Conservation (phyloP, 2,888 invertebrate species). For the Eugnorisma glareosa region DNA sequence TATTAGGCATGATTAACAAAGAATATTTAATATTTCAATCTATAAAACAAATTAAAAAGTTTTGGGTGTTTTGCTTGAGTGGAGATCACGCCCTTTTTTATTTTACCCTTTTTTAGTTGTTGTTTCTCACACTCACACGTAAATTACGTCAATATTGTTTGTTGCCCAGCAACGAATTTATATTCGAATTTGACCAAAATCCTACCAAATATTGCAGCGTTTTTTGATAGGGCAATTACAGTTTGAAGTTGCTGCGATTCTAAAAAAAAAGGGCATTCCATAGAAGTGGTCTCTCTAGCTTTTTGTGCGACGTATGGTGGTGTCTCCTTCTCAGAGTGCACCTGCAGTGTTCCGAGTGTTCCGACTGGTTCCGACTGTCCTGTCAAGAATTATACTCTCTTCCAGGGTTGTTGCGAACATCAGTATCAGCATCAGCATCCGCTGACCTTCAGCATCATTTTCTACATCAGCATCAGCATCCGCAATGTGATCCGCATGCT, state of each 20-base stretch:
- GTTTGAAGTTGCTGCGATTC: too few species aligned
- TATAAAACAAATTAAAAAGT: constrained; percentile 54
- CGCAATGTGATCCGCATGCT: too few species aligned
- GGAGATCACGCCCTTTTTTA: neutral
- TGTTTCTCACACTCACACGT: neutral
- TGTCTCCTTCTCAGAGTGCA: constrained; percentile 8
- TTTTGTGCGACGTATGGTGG: neutral
- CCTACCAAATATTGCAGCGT: constrained; percentile 21
- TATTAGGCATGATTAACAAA: constrained; percentile 76
- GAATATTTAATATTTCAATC: constrained; percentile 22
- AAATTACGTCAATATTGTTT: constrained; percentile 43
- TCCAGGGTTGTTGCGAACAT: too few species aligned
- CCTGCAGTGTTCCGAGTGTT: too few species aligned
- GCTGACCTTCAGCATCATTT: too few species aligned
- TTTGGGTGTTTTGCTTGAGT: neutral
- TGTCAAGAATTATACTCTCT: too few species aligned
- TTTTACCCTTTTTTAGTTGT: neutral
- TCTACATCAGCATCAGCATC: too few species aligned
- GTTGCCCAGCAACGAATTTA: constrained; percentile 58
- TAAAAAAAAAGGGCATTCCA: neutral
- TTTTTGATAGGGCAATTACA: constrained; percentile 1
- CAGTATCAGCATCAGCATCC: too few species aligned
- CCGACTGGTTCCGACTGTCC: too few species aligned
- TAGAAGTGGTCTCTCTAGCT: neutral
- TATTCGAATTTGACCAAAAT: neutral